Evolutionary conservation across 2,888 invertebrate genomes (phyloP).

Genomic region (Leucophenga maculata): DNA sequence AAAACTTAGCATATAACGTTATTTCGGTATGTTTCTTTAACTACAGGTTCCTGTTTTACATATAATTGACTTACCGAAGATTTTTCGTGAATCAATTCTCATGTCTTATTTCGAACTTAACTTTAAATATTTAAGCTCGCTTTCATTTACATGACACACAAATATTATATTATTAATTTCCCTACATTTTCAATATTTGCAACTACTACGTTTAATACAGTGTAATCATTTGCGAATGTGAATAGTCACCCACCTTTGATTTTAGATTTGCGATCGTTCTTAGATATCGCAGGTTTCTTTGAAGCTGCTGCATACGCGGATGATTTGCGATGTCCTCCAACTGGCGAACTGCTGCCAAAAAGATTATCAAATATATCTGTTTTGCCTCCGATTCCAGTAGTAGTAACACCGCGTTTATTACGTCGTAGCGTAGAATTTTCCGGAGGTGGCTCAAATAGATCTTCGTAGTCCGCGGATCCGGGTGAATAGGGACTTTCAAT

Average conservation of each 20-base stretch:
- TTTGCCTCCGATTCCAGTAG: slow-evolving; percentile 44
- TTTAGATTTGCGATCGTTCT: slow-evolving; percentile 60
- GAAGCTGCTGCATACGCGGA: neutral
- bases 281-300: slow-evolving; percentile 42
- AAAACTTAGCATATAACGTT: too few species aligned
- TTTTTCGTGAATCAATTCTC: too few species aligned
- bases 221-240: neutral
- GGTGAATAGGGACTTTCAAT: slow-evolving; percentile 91
- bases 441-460: slow-evolving; percentile 85
- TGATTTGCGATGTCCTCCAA: slow-evolving; percentile 54
- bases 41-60: too few species aligned
- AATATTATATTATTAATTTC: too few species aligned
- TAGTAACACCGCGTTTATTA: slow-evolving; percentile 39
- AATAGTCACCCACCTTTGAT: slow-evolving; percentile 69
- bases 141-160: too few species aligned
- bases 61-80: too few species aligned
- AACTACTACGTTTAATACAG: too few species aligned
- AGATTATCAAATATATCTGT: slow-evolving; percentile 77
- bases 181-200: too few species aligned
- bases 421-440: slow-evolving; percentile 58
- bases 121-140: too few species aligned
- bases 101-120: too few species aligned
- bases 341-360: slow-evolving; percentile 76
- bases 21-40: too few species aligned
- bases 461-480: slow-evolving; percentile 90